These are phyloP conservation scores for Xenops minutus DNA, from an alignment of 2,797 vertebrate species.

Conservation along the genomic window DNA sequence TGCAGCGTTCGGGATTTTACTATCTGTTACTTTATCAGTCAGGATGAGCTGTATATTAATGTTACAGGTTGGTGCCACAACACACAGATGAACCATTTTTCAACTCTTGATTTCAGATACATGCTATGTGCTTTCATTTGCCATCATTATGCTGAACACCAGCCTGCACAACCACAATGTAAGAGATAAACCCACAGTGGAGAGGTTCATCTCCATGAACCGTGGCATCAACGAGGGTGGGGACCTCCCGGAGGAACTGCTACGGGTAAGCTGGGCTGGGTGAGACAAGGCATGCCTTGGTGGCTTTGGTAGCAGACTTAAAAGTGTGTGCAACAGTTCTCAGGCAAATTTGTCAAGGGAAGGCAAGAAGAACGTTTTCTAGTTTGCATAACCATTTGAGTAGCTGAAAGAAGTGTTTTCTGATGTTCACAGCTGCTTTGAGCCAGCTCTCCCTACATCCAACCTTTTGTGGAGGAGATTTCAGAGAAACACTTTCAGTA, in stretches of 20 bases:
- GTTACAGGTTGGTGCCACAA: background rate
- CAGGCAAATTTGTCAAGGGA: background rate
- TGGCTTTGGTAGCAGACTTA: background rate
- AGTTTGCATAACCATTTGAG: background rate
- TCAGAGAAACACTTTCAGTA: background rate
- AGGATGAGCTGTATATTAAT: background rate
- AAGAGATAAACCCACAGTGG: constrained; percentile 91
- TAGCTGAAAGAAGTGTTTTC: background rate
- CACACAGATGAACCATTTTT: background rate
- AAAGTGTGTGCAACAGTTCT: background rate
- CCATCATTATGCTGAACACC: constrained; percentile 98
- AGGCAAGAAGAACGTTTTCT: background rate
- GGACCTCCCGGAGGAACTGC: constrained; percentile 94
- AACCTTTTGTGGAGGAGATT: background rate
- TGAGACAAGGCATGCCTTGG: background rate
- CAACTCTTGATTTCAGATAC: constrained; percentile 82
- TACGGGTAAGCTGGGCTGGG: constrained; percentile 82
- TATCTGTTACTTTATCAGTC: background rate
- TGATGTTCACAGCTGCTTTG: background rate
- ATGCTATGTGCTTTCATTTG: constrained; percentile 95
- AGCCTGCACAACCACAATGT: constrained; percentile 98
- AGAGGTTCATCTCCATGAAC: constrained; percentile 98
- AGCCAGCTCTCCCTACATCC: background rate
- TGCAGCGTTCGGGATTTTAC: background rate
- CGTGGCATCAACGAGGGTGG: constrained; percentile 96